Evolutionary conservation across 2,113 vertebrate genomes (phyloP).

Genomic region (Petaurus breviceps): DNA sequence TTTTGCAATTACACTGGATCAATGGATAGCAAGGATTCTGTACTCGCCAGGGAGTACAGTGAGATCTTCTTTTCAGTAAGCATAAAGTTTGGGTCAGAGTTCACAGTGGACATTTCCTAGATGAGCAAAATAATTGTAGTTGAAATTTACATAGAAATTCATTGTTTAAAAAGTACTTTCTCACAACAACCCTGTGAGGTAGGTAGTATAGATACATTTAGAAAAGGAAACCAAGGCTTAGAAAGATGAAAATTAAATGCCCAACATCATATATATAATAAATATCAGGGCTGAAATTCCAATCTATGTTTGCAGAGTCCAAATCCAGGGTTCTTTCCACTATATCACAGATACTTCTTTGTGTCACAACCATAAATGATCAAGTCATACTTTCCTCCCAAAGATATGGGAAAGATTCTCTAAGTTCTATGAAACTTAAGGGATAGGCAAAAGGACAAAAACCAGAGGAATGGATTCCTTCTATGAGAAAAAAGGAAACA

Average conservation of each 20-base stretch:
- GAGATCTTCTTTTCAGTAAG: background rate
- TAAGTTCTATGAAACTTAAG: background rate
- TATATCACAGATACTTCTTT: background rate
- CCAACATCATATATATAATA: background rate
- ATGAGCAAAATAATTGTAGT: background rate
- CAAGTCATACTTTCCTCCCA: background rate
- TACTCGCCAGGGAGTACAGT: background rate
- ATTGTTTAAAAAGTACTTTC: background rate
- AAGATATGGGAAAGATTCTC: background rate
- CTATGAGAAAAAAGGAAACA: background rate
- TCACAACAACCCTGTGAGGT: background rate
- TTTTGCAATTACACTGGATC: conserved; percentile 9
- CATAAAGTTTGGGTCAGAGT: background rate
- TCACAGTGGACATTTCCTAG: background rate
- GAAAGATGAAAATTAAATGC: background rate
- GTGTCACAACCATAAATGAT: background rate
- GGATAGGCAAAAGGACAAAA: background rate
- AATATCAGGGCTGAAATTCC: background rate
- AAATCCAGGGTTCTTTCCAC: background rate
- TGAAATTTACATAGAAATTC: background rate
- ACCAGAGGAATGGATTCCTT: background rate
- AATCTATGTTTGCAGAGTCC: background rate
- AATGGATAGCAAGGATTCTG: background rate
- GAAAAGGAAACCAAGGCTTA: background rate
- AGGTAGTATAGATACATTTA: background rate